Evolutionary conservation across 1,140 invertebrate genomes (phyloP).

Genomic region (Andrena cerasifolii): DNA sequence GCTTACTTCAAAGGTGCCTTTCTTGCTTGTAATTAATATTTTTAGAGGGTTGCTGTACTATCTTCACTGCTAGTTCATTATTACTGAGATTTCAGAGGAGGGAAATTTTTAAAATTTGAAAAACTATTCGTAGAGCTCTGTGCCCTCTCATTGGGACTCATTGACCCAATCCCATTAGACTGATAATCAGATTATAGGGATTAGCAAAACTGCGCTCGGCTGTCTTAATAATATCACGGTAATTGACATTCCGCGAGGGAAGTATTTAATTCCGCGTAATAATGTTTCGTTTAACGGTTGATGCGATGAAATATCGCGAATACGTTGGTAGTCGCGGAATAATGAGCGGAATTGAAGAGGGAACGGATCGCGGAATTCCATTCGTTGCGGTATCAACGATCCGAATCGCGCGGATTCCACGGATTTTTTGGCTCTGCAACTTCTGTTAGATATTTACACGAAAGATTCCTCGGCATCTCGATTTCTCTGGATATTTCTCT

Average conservation of each 20-base stretch:
- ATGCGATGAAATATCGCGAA: conserved; percentile 31
- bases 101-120: no score
- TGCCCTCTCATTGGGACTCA: not conserved
- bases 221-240: not conserved
- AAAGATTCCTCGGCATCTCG: conserved; percentile 21
- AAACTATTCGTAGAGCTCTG: not conserved
- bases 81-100: no score
- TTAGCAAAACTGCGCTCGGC: not conserved
- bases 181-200: not conserved
- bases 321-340: conserved; percentile 1
- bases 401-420: conserved; percentile 19
- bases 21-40: no score
- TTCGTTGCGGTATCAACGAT: conserved; percentile 19
- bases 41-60: no score
- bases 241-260: not conserved
- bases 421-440: conserved; percentile 16
- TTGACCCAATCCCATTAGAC: not conserved
- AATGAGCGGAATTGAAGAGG: conserved; percentile 38
- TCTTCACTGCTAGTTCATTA: no score
- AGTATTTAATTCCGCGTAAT: conserved; percentile 5
- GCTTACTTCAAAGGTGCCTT: no score
- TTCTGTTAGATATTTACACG: conserved; percentile 32
- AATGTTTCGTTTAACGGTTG: conserved; percentile 20
- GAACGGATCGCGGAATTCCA: conserved; percentile 27
- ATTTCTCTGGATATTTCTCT: not conserved